Evolutionary conservation across 2,113 vertebrate species (phyloP), one percentile per base, ranked within the genome.

Genomic region (Reinhardtius hippoglossoides): DNA sequence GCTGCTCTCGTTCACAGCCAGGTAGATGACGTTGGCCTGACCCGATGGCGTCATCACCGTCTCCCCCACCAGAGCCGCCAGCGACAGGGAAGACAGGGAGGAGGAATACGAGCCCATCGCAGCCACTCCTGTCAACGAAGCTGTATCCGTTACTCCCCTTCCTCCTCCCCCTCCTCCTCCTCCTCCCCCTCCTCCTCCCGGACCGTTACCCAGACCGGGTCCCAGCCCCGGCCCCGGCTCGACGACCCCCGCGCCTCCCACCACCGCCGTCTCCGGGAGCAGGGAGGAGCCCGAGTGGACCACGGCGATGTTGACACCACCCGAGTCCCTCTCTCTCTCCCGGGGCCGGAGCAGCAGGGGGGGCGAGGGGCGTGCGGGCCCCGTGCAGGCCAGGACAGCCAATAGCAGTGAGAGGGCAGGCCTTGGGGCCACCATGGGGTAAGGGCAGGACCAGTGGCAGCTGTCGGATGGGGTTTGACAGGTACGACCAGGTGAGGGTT

Each of bases 1-100:
- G 89, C 97, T 96, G 87, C 96, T 98, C 92, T 96, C 97, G 21
- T 98, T 98, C 78, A 98, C 93, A 8, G 96, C 92, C 89, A 97
- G 91, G 71, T 95, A 95, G 81, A 98, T 95, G 0, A 97, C 94
- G 65, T 97, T 96, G 8, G 97, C 96, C 20, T 90, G 92, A 23
- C 95, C 94, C 35, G 93, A 95, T 0, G 94, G 92, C n/a, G 96
- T 94, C 75, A 96, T 94, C 89, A 97, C 95, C 24, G 89, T 92
- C 83, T 96, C 96, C 70, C 81, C 94, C 70, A 79, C 93, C 8
- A 93, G 92, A 1, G 90, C 72, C 46, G 95, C 91, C 83, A 92
- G 14, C 77, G 91, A 90, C 69, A 84, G 62, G 44, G 78, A 69
- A 0, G 89, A 89, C 81, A 86, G 66, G 66, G 84, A 91, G 71